phyloP scores from a whole-genome alignment of 2,113 vertebrate genomes.

The Lamprotornis superbus region DNA sequence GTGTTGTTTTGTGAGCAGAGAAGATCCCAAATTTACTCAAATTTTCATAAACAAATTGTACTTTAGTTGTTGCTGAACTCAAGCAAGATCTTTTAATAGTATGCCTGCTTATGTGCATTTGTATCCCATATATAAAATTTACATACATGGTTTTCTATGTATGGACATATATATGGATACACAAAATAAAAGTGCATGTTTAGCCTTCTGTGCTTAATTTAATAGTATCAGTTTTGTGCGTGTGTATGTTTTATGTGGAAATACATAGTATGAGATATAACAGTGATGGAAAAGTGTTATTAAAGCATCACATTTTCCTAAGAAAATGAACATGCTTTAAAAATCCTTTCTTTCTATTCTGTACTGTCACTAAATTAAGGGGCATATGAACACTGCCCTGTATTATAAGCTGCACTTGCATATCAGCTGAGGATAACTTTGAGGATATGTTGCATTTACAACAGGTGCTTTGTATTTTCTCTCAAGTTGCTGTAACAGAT shows the following conservation, averaged over 20 bases:
- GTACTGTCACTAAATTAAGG: neutral
- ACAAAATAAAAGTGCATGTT: neutral
- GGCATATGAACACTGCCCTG: neutral
- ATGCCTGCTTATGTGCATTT: neutral
- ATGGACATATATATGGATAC: constrained; percentile 38
- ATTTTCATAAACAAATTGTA: neutral
- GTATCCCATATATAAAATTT: neutral
- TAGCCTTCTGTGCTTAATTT: neutral
- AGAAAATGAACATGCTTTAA: neutral
- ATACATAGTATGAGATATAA: neutral
- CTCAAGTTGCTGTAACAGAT: neutral
- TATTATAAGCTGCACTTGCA: neutral
- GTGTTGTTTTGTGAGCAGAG: neutral
- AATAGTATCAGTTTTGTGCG: neutral
- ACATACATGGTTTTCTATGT: neutral
- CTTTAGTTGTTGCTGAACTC: neutral
- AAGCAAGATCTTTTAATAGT: neutral
- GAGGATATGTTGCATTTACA: neutral
- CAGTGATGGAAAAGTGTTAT: neutral
- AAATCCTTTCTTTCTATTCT: neutral
- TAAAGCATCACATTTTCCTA: neutral
- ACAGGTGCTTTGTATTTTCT: neutral
- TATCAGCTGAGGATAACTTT: neutral
- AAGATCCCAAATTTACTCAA: neutral
- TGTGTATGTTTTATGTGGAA: constrained; percentile 18